Percentiles rank a stretch among this genome's conserved stretches.
Evolutionary conservation across 2,113 vertebrate genomes (phyloP).

Genomic region (Tiliqua scincoides): DNA sequence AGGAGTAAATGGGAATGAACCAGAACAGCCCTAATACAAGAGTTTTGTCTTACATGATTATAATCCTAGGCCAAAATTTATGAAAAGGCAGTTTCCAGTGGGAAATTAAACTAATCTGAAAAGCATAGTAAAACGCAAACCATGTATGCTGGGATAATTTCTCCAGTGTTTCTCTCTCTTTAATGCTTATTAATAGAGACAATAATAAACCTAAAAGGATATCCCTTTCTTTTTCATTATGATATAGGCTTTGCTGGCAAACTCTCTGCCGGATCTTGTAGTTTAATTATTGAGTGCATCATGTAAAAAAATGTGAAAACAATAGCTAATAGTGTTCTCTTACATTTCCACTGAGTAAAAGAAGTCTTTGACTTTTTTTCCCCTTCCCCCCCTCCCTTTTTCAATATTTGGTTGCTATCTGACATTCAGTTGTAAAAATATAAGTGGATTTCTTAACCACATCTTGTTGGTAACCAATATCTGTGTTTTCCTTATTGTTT

Average conservation of each 20-base stretch:
- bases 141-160: conserved; percentile 47
- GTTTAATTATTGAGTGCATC: conserved; percentile 63
- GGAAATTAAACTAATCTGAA: conserved; percentile 70
- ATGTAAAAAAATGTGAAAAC: conserved; percentile 52
- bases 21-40: conserved; percentile 23
- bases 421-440: conserved; percentile 44
- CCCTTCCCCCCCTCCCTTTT: no score
- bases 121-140: conserved; percentile 63
- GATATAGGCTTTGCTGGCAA: conserved; percentile 52
- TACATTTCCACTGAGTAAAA: conserved; percentile 56
- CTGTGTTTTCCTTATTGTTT: conserved; percentile 39
- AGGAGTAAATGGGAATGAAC: conserved; percentile 44
- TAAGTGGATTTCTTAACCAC: conserved; percentile 47
- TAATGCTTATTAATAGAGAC: conserved; percentile 64
- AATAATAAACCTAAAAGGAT: conserved; percentile 60
- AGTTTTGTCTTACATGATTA: conserved; percentile 29
- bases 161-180: conserved; percentile 57
- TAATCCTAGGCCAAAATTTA: conserved; percentile 52
- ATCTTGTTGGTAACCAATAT: conserved; percentile 26
- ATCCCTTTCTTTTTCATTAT: conserved; percentile 42
- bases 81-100: conserved; percentile 55
- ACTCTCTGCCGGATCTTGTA: conserved; percentile 54
- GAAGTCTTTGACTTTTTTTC: conserved; percentile 32
- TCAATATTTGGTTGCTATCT: conserved; percentile 2
- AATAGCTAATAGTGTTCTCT: conserved; percentile 50